phyloP scores from a whole-genome alignment of 2,113 vertebrate genomes.

The Oceanodroma tethys region DNA sequence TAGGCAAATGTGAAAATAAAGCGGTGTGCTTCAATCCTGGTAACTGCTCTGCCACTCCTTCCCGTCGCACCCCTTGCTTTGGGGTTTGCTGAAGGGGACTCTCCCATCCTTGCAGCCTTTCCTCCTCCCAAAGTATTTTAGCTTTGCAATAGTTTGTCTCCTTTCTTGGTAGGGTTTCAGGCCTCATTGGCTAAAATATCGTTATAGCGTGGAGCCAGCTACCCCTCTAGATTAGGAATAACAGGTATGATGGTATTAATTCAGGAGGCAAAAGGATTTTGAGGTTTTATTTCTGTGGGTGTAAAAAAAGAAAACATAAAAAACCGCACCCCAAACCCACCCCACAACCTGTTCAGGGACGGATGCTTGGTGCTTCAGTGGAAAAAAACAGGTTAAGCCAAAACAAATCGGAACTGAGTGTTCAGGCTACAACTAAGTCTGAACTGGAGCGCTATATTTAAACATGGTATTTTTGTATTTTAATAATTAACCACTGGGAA shows the following conservation, averaged over 20 bases:
- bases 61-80: not conserved
- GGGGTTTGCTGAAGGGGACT: not conserved
- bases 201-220: not conserved
- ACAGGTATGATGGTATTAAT: not conserved
- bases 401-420: conserved; percentile 2
- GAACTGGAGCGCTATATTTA: conserved; percentile 25
- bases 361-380: not conserved
- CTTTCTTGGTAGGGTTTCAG: not conserved
- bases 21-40: not conserved
- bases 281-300: not conserved
- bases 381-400: conserved; percentile 49
- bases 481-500: conserved; percentile 58
- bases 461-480: conserved; percentile 58
- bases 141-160: not conserved
- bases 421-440: not conserved
- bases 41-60: not conserved
- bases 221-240: not conserved
- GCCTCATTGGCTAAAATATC: not conserved
- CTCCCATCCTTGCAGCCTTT: not conserved
- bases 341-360: not conserved
- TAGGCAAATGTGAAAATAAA: not conserved
- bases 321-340: not conserved
- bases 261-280: not conserved
- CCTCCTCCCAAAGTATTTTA: not conserved
- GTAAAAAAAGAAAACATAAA: not conserved